These are phyloP conservation scores for Nymphalis polychloros DNA, from an alignment of 2,888 invertebrate genomes.

Conservation along the genomic window DNA sequence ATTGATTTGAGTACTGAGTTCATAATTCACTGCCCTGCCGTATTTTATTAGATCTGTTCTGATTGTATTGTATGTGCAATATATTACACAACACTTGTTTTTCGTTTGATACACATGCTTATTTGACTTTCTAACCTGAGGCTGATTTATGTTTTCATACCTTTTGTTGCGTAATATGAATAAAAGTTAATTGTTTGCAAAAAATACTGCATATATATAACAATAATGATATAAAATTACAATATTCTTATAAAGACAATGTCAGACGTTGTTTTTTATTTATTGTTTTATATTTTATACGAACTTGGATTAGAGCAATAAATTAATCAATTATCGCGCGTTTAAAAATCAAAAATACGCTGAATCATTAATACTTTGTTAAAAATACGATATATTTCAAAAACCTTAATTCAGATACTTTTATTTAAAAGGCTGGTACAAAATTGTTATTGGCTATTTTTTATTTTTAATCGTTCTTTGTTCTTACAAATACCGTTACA, in stretches of 20 bases:
- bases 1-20: too few species aligned
- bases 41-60: slow-evolving; percentile 20
- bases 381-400: too few species aligned
- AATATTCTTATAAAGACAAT: background rate
- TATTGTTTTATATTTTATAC: too few species aligned
- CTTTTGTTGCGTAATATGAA: slow-evolving; percentile 14
- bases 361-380: too few species aligned
- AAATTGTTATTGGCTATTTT: too few species aligned
- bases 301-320: too few species aligned
- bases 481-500: slow-evolving; percentile 12
- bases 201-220: background rate
- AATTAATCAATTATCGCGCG: too few species aligned
- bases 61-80: slow-evolving; percentile 8
- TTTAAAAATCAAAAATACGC: too few species aligned
- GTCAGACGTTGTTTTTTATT: too few species aligned
- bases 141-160: slow-evolving; percentile 14
- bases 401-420: too few species aligned
- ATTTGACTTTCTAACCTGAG: slow-evolving; percentile 35
- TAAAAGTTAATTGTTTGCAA: slow-evolving; percentile 7
- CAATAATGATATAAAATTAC: background rate
- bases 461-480: background rate
- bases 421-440: too few species aligned
- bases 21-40: background rate
- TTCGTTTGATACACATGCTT: slow-evolving; percentile 12
- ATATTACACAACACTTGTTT: slow-evolving; percentile 21